Conservation (phyloP, 2,888 invertebrate species). For the Lottia scabra region DNA sequence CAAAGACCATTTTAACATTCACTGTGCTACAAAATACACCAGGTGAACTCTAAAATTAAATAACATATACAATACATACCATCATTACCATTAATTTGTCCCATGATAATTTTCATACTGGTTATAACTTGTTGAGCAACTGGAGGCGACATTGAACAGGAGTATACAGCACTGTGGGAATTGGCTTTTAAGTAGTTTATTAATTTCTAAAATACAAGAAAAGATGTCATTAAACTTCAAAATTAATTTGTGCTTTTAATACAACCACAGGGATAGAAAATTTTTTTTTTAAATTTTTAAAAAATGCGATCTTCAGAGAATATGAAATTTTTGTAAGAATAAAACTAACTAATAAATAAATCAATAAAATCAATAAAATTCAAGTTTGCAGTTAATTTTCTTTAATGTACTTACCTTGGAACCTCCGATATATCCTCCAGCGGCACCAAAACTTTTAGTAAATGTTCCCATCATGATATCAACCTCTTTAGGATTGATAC, state of each 20-base stretch:
- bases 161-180: slow-evolving; percentile 89
- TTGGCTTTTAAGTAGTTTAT: slow-evolving; percentile 81
- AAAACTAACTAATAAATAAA: too few species aligned
- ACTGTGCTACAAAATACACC: too few species aligned
- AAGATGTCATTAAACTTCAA: background rate
- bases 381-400: background rate
- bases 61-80: too few species aligned
- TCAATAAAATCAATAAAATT: too few species aligned
- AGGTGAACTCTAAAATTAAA: too few species aligned
- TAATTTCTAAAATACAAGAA: slow-evolving; percentile 73
- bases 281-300: too few species aligned
- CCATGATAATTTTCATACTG: slow-evolving; percentile 88
- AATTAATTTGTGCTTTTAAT: too few species aligned
- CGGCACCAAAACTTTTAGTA: slow-evolving; percentile 97
- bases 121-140: slow-evolving; percentile 90
- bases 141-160: slow-evolving; percentile 88
- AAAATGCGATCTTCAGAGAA: too few species aligned
- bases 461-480: slow-evolving; percentile 97
- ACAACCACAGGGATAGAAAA: too few species aligned
- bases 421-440: slow-evolving; percentile 97
- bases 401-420: slow-evolving; percentile 74
- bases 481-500: slow-evolving; percentile 83
- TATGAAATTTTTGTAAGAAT: too few species aligned
- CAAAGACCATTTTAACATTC: too few species aligned
- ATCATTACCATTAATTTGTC: slow-evolving; percentile 81